phyloP scores from a whole-genome alignment of 2,113 vertebrate genomes.

The Zosterops hypoxanthus region DNA sequence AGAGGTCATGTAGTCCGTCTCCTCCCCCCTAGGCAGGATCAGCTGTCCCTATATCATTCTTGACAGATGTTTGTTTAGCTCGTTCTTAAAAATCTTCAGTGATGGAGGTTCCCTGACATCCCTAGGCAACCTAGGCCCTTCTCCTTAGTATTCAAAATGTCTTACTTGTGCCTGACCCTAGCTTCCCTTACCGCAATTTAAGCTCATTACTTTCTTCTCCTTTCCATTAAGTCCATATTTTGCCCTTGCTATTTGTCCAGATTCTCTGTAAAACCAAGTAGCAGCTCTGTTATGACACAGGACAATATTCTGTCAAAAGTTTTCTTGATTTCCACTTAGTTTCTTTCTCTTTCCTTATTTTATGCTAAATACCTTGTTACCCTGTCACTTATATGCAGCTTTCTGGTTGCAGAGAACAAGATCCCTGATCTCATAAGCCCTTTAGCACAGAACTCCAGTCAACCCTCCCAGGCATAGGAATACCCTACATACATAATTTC shows the following conservation, averaged over 20 bases:
- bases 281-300: neutral
- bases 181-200: neutral
- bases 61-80: constrained; percentile 41
- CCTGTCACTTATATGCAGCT: neutral
- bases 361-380: neutral
- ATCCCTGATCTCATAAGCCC: neutral
- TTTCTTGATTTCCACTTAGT: neutral
- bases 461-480: neutral
- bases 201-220: neutral
- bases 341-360: neutral
- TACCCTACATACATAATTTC: neutral
- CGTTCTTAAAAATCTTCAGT: constrained; percentile 22
- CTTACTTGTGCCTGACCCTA: neutral
- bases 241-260: neutral
- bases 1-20: neutral
- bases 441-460: neutral
- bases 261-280: neutral
- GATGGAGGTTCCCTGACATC: neutral
- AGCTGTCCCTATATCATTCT: constrained; percentile 11
- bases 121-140: neutral
- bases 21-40: constrained; percentile 12
- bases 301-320: neutral
- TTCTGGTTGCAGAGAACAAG: neutral
- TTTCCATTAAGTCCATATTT: neutral
- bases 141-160: neutral